Percentiles rank a stretch among this genome's conserved stretches.
Conservation (phyloP, 2,797 vertebrate species). For the Sebastes nivosus region DNA sequence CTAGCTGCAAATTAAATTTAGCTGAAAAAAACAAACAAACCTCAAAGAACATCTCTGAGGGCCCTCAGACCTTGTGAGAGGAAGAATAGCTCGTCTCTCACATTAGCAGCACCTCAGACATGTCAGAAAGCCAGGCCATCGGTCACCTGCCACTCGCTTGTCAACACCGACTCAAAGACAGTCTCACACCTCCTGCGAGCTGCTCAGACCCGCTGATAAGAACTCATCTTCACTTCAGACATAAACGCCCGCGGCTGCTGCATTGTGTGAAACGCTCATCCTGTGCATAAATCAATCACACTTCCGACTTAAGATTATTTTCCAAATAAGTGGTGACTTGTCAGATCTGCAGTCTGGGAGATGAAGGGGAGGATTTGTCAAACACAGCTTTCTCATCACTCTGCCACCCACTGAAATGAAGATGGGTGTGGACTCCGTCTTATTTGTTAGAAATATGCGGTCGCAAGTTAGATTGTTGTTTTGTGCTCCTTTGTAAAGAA, state of each 20-base stretch:
- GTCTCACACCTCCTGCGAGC: slow-evolving; percentile 30
- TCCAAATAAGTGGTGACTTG: slow-evolving; percentile 33
- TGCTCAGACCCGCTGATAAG: slow-evolving; percentile 14
- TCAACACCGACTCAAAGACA: slow-evolving; percentile 32
- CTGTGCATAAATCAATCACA: slow-evolving; percentile 36
- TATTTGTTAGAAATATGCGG: not conserved
- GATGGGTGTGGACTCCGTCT: not conserved
- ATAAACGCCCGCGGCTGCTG: slow-evolving; percentile 9
- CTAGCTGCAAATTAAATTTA: slow-evolving; percentile 30
- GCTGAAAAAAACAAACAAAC: not conserved
- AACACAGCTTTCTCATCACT: slow-evolving; percentile 1
- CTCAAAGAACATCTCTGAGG: slow-evolving; percentile 9
- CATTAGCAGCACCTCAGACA: slow-evolving; percentile 1
- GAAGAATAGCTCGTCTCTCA: not conserved
- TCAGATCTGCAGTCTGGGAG: slow-evolving; percentile 12
- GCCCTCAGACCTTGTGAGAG: not conserved
- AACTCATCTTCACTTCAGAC: slow-evolving; percentile 37
- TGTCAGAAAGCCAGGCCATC: not conserved
- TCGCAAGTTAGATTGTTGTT: not conserved
- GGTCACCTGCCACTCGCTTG: slow-evolving; percentile 45
- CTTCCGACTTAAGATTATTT: not conserved
- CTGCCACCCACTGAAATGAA: not conserved
- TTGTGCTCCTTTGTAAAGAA: not conserved
- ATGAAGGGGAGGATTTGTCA: slow-evolving; percentile 16
- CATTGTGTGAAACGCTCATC: slow-evolving; percentile 19